Conservation (phyloP, 2,797 vertebrate species). For the Protonibea diacanthus region DNA sequence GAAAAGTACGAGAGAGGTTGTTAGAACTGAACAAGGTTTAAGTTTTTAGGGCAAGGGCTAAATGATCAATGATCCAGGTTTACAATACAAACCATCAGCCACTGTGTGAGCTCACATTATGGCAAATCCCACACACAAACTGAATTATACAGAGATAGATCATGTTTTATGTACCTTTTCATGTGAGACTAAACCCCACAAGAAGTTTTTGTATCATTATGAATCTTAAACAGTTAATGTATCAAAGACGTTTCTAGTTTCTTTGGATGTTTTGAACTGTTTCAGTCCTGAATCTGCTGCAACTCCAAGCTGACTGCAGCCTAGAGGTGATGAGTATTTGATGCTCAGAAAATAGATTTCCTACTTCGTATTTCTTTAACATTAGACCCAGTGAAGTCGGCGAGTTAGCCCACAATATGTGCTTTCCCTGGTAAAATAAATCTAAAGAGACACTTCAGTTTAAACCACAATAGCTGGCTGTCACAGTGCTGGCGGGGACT, state of each 20-base stretch:
- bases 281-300: background rate
- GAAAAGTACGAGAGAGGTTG: background rate
- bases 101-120: background rate
- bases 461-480: constrained; percentile 38
- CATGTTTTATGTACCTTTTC: constrained; percentile 3
- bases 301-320: background rate
- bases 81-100: background rate
- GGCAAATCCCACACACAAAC: no score
- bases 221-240: background rate
- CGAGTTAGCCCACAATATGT: background rate
- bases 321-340: background rate
- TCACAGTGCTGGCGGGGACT: constrained; percentile 18
- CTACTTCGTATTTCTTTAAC: background rate
- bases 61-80: background rate
- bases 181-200: background rate
- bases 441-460: constrained; percentile 15
- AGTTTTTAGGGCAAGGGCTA: background rate
- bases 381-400: background rate
- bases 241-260: background rate
- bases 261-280: background rate
- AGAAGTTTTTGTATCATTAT: background rate
- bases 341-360: background rate
- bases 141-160: no score
- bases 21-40: background rate
- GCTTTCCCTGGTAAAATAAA: constrained; percentile 16